A percentile compares a stretch with the other conserved stretches of the same genome.
Evolutionary conservation across 2,113 vertebrate species (phyloP).

Genomic region (Ochotona curzoniae): DNA sequence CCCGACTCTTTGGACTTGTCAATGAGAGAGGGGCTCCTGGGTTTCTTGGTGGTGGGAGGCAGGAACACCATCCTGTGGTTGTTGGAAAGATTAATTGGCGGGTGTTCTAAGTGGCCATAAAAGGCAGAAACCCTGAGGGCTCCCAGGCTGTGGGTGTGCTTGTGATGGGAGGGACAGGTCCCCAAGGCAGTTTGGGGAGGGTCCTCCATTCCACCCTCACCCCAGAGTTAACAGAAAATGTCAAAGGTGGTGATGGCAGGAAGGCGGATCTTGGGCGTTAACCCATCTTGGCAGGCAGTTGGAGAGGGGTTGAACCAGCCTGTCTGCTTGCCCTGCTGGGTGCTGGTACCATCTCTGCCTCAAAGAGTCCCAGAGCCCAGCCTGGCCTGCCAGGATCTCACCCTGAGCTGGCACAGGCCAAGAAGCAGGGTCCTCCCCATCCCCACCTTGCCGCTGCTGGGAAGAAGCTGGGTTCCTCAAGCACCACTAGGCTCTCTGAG

Average conservation of each 20-base stretch:
- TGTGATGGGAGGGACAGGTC: not conserved
- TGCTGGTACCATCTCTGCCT: not conserved
- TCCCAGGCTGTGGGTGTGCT: too few relatives aligned
- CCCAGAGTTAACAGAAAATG: not conserved
- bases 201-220: not conserved
- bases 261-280: not conserved
- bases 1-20: not conserved
- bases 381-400: not conserved
- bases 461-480: not conserved
- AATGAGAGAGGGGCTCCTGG: not conserved
- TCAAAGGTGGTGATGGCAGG: not conserved
- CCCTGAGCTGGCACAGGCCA: not conserved
- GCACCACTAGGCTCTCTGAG: too few relatives aligned
- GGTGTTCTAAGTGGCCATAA: not conserved
- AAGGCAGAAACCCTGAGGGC: not conserved
- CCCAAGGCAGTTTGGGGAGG: not conserved
- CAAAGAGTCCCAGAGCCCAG: not conserved
- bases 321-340: too few relatives aligned
- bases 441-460: not conserved
- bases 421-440: not conserved
- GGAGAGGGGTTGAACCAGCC: too few relatives aligned
- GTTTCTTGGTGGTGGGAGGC: not conserved
- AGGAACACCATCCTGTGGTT: not conserved
- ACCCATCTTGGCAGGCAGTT: too few relatives aligned
- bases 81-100: not conserved